Evolutionary conservation across 2,888 invertebrate genomes (phyloP), one percentile per base, ranked within the genome.

Genomic region (Hypena proboscidalis): DNA sequence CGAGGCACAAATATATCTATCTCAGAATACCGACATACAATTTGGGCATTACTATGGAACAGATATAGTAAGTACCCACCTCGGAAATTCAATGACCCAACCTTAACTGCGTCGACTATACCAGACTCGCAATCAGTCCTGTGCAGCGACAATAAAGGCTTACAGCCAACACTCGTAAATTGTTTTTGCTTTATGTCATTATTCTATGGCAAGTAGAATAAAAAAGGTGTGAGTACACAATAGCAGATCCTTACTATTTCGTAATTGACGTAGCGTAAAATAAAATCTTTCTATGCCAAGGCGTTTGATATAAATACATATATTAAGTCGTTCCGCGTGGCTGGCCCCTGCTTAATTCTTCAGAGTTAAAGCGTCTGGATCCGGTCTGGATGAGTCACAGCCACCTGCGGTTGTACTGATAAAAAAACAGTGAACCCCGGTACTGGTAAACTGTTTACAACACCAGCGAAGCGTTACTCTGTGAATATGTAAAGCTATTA

Each of bases 261-360:
- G 46, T 39, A 48, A 44, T 37, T 49, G 35, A 35, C 45, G 62
- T 47, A 45, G 40, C 52, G 58, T 54, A 41, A 45, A 55, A 51
- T n/a, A n/a, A n/a, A n/a, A 31, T 57, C 40, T 64, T 54, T 58
- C 51, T 58, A 51, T 67, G 67, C 60, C 59, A 59, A 67, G 67
- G 61, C 32, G 45, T 38, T 45, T 57, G 55, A 45, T 51, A 44
- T 52, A 67, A 44, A 58, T 59, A 70, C 63, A 65, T 66, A 65
- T 66, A 56, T 57, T 53, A 65, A 67, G 56, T 47, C 43, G 69
- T 70, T 70, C 57, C 66, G 51, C 58, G 49, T 39, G 33, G 71
- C 20, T 62, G 62, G 21, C 7, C 53, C 59, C 53, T 22, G 51
- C 21, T 29, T 23, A 9, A 35, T 11, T 23, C 42, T 26, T 31